These are phyloP conservation scores for Calonectris borealis DNA, from an alignment of 2,113 vertebrate genomes.

Conservation along the genomic window DNA sequence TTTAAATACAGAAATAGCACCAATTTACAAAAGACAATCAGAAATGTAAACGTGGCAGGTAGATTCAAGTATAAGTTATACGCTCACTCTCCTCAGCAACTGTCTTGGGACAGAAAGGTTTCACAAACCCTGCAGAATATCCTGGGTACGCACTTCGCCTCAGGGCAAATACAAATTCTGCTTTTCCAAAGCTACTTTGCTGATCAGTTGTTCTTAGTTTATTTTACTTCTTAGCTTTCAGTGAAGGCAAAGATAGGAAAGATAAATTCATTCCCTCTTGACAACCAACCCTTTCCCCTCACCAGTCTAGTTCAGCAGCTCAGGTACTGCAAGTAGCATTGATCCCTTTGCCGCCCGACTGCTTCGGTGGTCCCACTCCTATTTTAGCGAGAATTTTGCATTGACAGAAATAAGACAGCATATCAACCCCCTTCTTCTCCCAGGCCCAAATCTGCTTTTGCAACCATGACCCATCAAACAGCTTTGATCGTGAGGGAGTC, in stretches of 20 bases:
- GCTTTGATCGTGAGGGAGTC: background rate
- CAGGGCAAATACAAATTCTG: conserved; percentile 56
- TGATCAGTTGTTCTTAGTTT: background rate
- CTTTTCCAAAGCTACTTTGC: conserved; percentile 19
- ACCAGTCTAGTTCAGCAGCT: background rate
- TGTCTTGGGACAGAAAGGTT: conserved; percentile 65
- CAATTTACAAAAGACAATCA: conserved; percentile 76
- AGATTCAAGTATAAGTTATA: conserved; percentile 84
- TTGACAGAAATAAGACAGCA: background rate
- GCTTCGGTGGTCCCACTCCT: background rate
- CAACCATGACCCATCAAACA: background rate
- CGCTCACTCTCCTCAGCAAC: conserved; percentile 49
- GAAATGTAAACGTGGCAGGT: conserved; percentile 80
- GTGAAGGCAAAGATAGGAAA: background rate
- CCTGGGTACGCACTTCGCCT: background rate
- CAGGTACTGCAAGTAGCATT: background rate
- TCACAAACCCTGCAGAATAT: conserved; percentile 62
- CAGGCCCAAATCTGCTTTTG: background rate
- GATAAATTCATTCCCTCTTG: background rate
- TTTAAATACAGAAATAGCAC: conserved; percentile 80
- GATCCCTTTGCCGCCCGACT: background rate
- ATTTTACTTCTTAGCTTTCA: conserved; percentile 5
- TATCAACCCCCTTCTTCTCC: background rate
- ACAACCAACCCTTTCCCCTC: background rate
- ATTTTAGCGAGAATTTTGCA: background rate